These are phyloP conservation scores for Dasypolia templi DNA, from an alignment of 2,888 invertebrate species.

Conservation along the genomic window DNA sequence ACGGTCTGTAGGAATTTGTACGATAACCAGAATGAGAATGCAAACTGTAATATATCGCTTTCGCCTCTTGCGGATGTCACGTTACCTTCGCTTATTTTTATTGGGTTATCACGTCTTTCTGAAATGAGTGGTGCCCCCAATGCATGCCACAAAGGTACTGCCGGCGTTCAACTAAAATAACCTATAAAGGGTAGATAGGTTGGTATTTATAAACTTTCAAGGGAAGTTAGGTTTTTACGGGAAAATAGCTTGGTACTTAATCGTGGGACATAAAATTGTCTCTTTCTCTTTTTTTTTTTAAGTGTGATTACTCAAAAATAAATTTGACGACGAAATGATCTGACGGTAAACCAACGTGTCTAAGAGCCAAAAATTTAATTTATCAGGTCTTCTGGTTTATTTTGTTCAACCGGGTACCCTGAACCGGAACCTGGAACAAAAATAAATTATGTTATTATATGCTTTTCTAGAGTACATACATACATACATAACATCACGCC, in stretches of 20 bases:
- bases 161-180: neutral
- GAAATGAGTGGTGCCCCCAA: neutral
- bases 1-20: constrained; percentile 11
- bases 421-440: constrained; percentile 29
- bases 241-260: neutral
- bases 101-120: neutral
- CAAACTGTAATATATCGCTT: neutral
- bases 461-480: neutral
- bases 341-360: neutral
- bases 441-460: neutral
- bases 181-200: too few species aligned
- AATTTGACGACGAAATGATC: neutral
- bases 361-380: neutral
- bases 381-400: neutral
- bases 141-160: neutral
- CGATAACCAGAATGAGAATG: constrained; percentile 24
- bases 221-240: too few species aligned
- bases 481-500: too few species aligned
- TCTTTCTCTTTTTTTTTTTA: too few species aligned
- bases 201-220: too few species aligned
- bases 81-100: neutral
- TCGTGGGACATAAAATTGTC: too few species aligned
- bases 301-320: neutral
- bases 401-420: neutral
- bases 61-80: neutral